Conservation (phyloP, 1,140 invertebrate genomes). For the Sycobia sp. region DNA sequence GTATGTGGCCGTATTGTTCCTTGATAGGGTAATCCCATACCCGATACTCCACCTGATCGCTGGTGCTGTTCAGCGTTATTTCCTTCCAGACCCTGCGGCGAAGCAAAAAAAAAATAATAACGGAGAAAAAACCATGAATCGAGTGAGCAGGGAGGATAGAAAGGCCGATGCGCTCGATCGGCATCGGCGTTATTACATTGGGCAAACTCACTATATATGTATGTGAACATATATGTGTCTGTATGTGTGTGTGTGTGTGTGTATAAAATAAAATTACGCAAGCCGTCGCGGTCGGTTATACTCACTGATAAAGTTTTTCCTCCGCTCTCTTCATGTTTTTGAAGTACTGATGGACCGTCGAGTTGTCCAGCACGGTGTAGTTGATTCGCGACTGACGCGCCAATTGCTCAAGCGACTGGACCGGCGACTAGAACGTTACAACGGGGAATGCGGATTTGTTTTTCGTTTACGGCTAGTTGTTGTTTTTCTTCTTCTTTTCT, state of each 20-base stretch:
- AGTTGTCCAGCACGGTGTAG: slow-evolving; percentile 86
- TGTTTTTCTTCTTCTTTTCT: no score
- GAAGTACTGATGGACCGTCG: slow-evolving; percentile 83
- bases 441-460: no score
- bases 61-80: slow-evolving; percentile 79
- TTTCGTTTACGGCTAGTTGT: no score
- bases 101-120: no score
- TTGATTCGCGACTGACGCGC: slow-evolving; percentile 86
- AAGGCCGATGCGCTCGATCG: slow-evolving; percentile 1
- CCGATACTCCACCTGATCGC: slow-evolving; percentile 76
- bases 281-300: no score
- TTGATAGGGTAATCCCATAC: slow-evolving; percentile 94
- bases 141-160: neutral
- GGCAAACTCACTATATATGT: neutral
- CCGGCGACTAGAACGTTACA: slow-evolving; percentile 69
- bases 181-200: neutral
- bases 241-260: no score
- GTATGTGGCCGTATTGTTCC: slow-evolving; percentile 87
- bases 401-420: slow-evolving; percentile 85
- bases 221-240: no score
- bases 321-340: slow-evolving; percentile 91
- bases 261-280: no score
- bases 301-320: slow-evolving; percentile 82
- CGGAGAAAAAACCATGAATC: neutral
- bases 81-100: slow-evolving; percentile 82